phyloP scores from a whole-genome alignment of 2,113 vertebrate genomes.

The Cettia cetti region DNA sequence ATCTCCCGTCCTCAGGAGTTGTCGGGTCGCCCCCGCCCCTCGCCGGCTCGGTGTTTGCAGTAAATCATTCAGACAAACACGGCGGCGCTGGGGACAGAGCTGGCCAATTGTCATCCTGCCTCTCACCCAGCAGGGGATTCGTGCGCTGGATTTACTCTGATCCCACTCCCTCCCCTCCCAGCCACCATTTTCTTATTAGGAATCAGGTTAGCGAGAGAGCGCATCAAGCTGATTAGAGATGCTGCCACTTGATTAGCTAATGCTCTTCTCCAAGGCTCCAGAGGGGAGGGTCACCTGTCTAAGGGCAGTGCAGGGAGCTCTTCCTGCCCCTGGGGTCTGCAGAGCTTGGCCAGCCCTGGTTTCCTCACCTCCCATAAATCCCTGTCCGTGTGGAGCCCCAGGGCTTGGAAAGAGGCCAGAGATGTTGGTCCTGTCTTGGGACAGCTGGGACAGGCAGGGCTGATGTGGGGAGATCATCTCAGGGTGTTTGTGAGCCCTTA shows the following conservation, averaged over 20 bases:
- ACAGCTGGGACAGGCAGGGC: neutral
- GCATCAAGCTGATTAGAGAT: slow-evolving; percentile 66
- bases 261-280: neutral
- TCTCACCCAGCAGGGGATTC: neutral
- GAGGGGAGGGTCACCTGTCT: neutral
- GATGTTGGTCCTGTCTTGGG: neutral
- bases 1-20: slow-evolving; percentile 24
- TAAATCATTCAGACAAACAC: slow-evolving; percentile 51
- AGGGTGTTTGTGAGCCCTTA: accelerated
- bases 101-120: neutral
- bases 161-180: neutral
- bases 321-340: neutral
- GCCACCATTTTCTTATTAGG: slow-evolving; percentile 61
- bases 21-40: neutral
- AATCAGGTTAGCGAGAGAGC: slow-evolving; percentile 56
- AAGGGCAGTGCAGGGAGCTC: accelerated
- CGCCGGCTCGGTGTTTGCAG: neutral
- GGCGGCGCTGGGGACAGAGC: neutral
- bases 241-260: slow-evolving; percentile 64
- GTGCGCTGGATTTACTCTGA: neutral
- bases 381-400: accelerated
- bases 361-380: neutral
- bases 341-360: neutral
- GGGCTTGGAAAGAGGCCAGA: neutral
- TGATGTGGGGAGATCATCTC: neutral